phyloP scores from a whole-genome alignment of 2,888 invertebrate species.

The Bruchidius siliquastri region DNA sequence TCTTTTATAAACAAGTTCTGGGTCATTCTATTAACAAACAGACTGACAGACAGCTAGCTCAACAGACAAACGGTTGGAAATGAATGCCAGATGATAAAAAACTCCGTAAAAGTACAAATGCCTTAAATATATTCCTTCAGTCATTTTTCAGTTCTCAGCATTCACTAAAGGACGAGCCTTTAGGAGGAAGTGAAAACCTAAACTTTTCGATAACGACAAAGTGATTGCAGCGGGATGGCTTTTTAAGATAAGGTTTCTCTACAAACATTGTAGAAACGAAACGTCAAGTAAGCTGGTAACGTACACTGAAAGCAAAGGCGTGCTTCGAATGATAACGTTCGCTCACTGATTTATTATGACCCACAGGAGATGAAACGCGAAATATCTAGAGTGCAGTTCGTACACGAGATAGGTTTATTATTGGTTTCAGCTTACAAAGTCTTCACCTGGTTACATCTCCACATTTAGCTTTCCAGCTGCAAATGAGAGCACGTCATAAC shows the following conservation, averaged over 20 bases:
- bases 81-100: no score
- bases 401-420: neutral
- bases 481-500: no score
- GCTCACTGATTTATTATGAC: neutral
- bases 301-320: neutral
- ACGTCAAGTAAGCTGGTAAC: slow-evolving; percentile 3
- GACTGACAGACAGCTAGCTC: no score
- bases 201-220: slow-evolving; percentile 33
- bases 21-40: no score
- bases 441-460: no score
- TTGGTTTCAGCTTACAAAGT: no score
- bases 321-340: neutral
- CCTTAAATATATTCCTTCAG: no score
- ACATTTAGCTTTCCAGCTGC: no score
- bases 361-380: neutral
- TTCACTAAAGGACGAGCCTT: neutral
- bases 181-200: slow-evolving; percentile 24
- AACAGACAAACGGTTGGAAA: no score
- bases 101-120: no score
- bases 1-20: no score
- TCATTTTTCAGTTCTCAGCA: neutral
- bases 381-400: neutral
- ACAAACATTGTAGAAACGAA: slow-evolving; percentile 29
- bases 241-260: slow-evolving; percentile 35
- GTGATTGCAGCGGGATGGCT: slow-evolving; percentile 35